phyloP scores from a whole-genome alignment of 2,797 vertebrate species.

The Muscicapa comitata region DNA sequence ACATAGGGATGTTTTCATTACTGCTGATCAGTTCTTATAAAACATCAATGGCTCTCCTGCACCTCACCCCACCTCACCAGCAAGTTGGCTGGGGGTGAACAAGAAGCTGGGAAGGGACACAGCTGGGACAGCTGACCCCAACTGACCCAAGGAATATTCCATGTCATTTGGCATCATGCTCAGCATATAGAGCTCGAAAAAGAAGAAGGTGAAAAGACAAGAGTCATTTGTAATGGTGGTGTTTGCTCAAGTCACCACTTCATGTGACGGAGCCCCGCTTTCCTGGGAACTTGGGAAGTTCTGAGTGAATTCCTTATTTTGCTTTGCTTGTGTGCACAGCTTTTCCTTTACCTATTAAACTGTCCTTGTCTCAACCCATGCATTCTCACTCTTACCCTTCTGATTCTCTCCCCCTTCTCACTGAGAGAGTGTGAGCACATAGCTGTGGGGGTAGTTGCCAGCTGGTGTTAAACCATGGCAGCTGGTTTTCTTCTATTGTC shows the following conservation, averaged over 20 bases:
- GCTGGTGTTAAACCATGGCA: not conserved
- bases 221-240: not conserved
- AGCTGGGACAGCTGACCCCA: not conserved
- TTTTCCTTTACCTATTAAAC: not conserved
- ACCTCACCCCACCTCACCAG: not conserved
- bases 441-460: not conserved
- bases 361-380: accelerated
- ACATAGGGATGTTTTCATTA: not conserved
- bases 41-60: accelerated
- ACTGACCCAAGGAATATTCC: not conserved
- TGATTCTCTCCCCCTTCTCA: accelerated
- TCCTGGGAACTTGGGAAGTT: not conserved
- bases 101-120: not conserved
- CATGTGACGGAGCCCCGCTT: accelerated
- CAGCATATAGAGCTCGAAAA: not conserved
- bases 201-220: not conserved
- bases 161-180: not conserved
- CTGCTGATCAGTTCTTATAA: not conserved
- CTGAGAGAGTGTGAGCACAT: not conserved
- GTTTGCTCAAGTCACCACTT: not conserved
- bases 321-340: not conserved
- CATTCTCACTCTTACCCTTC: not conserved
- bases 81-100: not conserved
- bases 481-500: not conserved
- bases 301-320: not conserved